Evolutionary conservation across 2,797 vertebrate species (phyloP).

Genomic region (Melanogrammus aeglefinus): DNA sequence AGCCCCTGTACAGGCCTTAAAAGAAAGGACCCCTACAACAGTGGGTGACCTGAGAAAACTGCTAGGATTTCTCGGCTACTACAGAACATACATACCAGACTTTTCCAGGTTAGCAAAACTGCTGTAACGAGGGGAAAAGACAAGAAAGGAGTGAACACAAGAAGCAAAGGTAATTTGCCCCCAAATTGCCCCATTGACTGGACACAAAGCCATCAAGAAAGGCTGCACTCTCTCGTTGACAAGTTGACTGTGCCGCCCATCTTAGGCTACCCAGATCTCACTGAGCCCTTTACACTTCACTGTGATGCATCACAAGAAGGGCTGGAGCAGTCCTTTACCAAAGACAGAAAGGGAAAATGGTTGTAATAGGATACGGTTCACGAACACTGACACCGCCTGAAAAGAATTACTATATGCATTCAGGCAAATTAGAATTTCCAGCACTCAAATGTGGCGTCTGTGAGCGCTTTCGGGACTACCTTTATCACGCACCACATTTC

Average conservation of each 20-base stretch:
- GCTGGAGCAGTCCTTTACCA: slow-evolving; percentile 1
- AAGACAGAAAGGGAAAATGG: neutral
- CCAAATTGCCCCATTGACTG: neutral
- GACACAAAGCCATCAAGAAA: neutral
- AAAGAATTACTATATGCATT: too few species aligned
- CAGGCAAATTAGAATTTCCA: too few species aligned
- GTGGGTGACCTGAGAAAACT: neutral
- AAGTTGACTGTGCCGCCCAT: slow-evolving; percentile 7
- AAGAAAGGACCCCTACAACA: too few species aligned
- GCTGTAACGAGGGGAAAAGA: neutral
- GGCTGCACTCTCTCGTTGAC: neutral
- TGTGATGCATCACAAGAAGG: slow-evolving; percentile 1
- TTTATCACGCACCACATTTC: too few species aligned
- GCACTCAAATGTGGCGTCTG: too few species aligned
- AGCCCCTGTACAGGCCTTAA: too few species aligned
- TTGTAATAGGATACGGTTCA: neutral
- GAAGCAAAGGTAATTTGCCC: neutral
- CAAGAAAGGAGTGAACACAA: neutral
- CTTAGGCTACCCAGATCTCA: slow-evolving; percentile 12
- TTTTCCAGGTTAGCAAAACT: slow-evolving; percentile 12
- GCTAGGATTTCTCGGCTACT: slow-evolving; percentile 20
- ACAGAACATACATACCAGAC: slow-evolving; percentile 9
- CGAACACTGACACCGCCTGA: neutral
- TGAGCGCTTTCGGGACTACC: too few species aligned
- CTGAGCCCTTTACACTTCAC: slow-evolving; percentile 6